Evolutionary conservation across 2,113 vertebrate genomes (phyloP).

Genomic region (Redunca redunca): DNA sequence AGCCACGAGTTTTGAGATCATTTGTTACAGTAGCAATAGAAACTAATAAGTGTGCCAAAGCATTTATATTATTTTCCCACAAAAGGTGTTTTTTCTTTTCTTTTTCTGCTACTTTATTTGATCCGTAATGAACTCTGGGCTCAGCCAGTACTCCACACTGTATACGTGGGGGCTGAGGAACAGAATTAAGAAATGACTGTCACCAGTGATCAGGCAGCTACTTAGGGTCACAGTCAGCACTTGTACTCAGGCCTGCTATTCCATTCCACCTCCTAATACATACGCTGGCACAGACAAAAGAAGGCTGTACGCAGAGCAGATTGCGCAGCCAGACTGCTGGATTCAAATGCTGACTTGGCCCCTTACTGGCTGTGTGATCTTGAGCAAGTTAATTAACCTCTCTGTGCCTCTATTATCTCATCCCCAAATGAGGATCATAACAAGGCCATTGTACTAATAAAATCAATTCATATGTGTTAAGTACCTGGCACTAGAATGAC

Average conservation of each 20-base stretch:
- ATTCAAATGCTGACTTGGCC: background rate
- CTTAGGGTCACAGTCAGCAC: background rate
- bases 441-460: background rate
- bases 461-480: background rate
- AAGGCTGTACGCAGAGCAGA: background rate
- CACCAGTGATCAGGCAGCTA: background rate
- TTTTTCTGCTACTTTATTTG: background rate
- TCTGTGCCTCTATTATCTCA: background rate
- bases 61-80: background rate
- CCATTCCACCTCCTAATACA: background rate
- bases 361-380: background rate
- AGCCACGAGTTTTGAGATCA: background rate
- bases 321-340: accelerated
- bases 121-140: background rate
- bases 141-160: background rate
- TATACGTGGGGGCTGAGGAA: background rate
- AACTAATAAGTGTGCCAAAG: background rate
- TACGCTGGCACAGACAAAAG: background rate
- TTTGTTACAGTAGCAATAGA: background rate
- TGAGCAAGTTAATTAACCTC: background rate
- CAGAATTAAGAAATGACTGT: background rate
- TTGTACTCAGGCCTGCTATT: background rate
- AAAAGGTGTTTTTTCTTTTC: background rate
- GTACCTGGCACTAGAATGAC: background rate
- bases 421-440: background rate